A percentile compares a stretch with the other conserved stretches of the same genome.
Conservation (phyloP, 2,888 invertebrate genomes). For the Orchesellides sinensis region DNA sequence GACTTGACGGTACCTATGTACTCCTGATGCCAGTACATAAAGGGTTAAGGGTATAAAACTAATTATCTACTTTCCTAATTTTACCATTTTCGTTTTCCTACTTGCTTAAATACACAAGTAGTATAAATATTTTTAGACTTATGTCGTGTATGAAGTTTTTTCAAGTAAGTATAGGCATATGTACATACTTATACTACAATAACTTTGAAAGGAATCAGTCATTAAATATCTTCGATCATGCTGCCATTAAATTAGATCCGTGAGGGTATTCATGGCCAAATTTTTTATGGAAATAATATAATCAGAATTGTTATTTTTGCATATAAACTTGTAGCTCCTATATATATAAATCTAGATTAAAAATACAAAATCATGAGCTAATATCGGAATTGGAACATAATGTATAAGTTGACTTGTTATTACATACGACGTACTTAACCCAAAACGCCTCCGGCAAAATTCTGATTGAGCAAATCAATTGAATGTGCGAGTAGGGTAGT, state of each 20-base stretch:
- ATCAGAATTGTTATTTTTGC: not conserved
- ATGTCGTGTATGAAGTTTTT: too few relatives aligned
- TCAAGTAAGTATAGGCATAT: not conserved
- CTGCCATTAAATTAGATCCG: not conserved
- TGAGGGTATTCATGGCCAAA: not conserved
- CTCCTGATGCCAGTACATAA: too few relatives aligned
- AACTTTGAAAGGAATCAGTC: too few relatives aligned
- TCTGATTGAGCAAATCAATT: not conserved
- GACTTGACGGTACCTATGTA: too few relatives aligned
- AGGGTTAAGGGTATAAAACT: too few relatives aligned
- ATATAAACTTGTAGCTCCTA: not conserved
- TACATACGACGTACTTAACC: constrained; percentile 1
- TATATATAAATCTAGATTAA: not conserved
- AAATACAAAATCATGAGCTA: not conserved
- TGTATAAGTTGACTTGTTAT: constrained; percentile 2
- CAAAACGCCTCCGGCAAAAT: not conserved
- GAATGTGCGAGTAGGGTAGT: not conserved
- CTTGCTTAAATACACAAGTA: too few relatives aligned
- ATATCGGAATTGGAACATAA: too few relatives aligned
- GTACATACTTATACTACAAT: too few relatives aligned
- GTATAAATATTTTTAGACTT: too few relatives aligned
- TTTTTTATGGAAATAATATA: not conserved
- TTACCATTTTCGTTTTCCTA: too few relatives aligned
- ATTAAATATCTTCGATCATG: too few relatives aligned
- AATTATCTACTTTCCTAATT: too few relatives aligned